These are phyloP conservation scores for Melolontha melolontha DNA, from an alignment of 2,888 invertebrate genomes.

Conservation along the genomic window DNA sequence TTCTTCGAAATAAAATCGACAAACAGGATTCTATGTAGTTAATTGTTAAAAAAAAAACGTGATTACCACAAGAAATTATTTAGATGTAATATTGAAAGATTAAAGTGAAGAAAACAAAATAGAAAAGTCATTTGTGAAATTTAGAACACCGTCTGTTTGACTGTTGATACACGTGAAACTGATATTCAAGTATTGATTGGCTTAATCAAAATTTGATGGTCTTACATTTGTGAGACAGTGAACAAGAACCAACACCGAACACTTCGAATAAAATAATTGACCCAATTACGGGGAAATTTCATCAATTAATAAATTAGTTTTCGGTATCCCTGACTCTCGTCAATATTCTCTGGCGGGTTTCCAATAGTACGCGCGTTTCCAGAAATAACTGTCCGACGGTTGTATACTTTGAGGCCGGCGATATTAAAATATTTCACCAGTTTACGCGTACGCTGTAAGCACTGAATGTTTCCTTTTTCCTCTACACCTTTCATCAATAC, in stretches of 20 bases:
- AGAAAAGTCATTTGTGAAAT: background rate
- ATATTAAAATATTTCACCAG: constrained; percentile 39
- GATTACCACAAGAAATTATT: too few species aligned
- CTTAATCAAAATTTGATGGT: constrained; percentile 25
- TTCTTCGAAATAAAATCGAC: too few species aligned
- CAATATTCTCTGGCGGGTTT: constrained; percentile 45
- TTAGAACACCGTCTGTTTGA: background rate
- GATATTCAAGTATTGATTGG: constrained; percentile 10
- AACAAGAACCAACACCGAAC: constrained; percentile 3
- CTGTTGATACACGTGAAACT: background rate
- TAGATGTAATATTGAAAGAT: too few species aligned
- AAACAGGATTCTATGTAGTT: too few species aligned
- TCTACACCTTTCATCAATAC: background rate
- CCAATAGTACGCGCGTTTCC: constrained; percentile 47
- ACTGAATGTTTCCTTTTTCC: constrained; percentile 23
- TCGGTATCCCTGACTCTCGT: constrained; percentile 44
- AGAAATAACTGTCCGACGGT: constrained; percentile 46
- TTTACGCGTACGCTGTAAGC: constrained; percentile 23
- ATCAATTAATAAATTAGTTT: constrained; percentile 50
- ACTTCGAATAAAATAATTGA: constrained; percentile 37
- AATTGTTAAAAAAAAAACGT: too few species aligned
- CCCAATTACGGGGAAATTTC: constrained; percentile 41
- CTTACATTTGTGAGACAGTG: background rate
- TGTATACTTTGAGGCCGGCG: constrained; percentile 15
- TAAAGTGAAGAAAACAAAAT: too few species aligned